Evolutionary conservation across 2,113 vertebrate genomes (phyloP).

Genomic region (Catharus fuscescens): DNA sequence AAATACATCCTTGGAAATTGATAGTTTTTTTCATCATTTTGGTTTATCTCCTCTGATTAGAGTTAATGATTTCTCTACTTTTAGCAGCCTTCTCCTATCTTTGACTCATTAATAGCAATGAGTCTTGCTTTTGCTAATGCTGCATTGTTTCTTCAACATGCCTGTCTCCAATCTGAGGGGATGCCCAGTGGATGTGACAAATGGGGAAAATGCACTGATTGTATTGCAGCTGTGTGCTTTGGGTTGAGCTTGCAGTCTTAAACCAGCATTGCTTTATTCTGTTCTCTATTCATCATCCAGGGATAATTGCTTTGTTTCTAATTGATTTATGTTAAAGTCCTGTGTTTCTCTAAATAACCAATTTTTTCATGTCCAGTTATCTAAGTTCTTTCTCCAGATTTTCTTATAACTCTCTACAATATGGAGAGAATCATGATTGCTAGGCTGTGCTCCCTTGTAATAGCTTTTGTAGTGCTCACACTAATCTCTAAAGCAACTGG

Average conservation of each 20-base stretch:
- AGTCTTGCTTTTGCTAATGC: slow-evolving; percentile 67
- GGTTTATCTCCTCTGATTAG: slow-evolving; percentile 6
- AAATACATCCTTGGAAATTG: slow-evolving; percentile 7
- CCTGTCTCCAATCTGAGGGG: slow-evolving; percentile 3
- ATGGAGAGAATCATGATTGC: slow-evolving; percentile 75
- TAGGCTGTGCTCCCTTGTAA: slow-evolving; percentile 64
- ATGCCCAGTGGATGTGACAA: slow-evolving; percentile 5
- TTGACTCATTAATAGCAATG: slow-evolving; percentile 62
- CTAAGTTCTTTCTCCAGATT: slow-evolving; percentile 60
- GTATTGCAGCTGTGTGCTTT: not conserved
- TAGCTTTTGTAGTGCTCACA: slow-evolving; percentile 37
- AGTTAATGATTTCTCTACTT: slow-evolving; percentile 61
- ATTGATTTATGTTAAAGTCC: slow-evolving; percentile 10
- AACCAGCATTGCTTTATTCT: slow-evolving; percentile 43
- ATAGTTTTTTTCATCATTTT: not conserved
- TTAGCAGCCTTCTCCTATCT: slow-evolving; percentile 83
- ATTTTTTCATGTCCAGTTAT: not conserved
- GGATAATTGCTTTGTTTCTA: slow-evolving; percentile 27
- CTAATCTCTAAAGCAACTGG: slow-evolving; percentile 40
- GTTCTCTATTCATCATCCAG: slow-evolving; percentile 48
- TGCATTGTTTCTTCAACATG: slow-evolving; percentile 15
- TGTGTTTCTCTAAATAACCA: slow-evolving; percentile 51
- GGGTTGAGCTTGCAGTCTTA: slow-evolving; percentile 25
- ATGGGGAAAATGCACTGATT: not conserved
- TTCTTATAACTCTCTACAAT: slow-evolving; percentile 43